Conservation (phyloP, 2,113 vertebrate genomes). For the Camelus bactrianus region DNA sequence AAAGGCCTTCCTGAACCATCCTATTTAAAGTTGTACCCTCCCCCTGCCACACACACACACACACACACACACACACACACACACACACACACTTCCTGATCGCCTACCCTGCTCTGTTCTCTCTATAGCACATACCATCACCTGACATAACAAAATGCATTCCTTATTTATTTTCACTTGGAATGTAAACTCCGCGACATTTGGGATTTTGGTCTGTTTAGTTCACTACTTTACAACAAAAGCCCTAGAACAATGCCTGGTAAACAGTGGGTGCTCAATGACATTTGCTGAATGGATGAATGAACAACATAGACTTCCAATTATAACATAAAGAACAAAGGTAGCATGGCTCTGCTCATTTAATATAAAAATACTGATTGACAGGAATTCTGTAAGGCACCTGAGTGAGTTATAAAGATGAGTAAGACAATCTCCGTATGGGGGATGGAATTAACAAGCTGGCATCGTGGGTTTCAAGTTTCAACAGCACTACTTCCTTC, state of each 20-base stretch:
- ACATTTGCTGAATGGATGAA: neutral
- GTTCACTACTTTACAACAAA: neutral
- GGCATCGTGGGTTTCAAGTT: neutral
- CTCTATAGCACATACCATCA: neutral
- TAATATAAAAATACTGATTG: neutral
- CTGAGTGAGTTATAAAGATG: neutral
- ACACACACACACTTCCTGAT: neutral
- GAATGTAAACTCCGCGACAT: neutral
- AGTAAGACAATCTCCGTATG: neutral
- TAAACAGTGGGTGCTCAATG: neutral
- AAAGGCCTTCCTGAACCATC: neutral
- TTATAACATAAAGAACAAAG: conserved; percentile 10
- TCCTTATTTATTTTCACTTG: neutral
- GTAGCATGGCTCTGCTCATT: neutral
- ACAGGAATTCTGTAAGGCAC: neutral
- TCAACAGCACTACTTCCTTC: neutral
- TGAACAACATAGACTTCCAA: neutral
- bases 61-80: neutral
- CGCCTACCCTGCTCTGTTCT: neutral
- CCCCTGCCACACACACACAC: too few species aligned
- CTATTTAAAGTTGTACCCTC: neutral
- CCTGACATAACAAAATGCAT: neutral
- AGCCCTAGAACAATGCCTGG: neutral
- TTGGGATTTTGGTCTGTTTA: neutral
- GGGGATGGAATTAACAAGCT: neutral